A percentile compares a stretch with the other conserved stretches of the same genome.
Conservation (phyloP, 2,888 invertebrate species). For the Laspeyria flexula region DNA sequence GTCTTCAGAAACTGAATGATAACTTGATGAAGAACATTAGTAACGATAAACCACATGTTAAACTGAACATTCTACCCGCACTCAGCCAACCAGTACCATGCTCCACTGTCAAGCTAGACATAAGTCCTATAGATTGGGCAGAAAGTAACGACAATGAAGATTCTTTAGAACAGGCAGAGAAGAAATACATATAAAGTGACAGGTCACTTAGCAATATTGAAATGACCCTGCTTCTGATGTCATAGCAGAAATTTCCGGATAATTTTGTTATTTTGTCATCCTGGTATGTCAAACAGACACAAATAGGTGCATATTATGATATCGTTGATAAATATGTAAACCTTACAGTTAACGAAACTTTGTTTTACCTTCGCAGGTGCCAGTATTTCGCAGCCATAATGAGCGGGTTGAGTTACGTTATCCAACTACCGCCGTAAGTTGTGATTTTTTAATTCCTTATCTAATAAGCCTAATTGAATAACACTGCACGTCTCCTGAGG, state of each 20-base stretch:
- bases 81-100: conserved; percentile 68
- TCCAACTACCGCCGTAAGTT: conserved; percentile 92
- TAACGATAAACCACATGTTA: conserved; percentile 24
- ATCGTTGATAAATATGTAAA: too few species aligned
- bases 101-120: conserved; percentile 58
- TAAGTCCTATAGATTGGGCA: conserved; percentile 70
- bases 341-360: too few species aligned
- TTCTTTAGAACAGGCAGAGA: conserved; percentile 70
- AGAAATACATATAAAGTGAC: conserved; percentile 69
- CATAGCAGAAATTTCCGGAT: conserved; percentile 93
- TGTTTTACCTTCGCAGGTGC: conserved; percentile 88
- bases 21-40: conserved; percentile 37
- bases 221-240: conserved; percentile 91
- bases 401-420: conserved; percentile 94
- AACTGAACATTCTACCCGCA: conserved; percentile 45
- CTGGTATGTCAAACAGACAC: conserved; percentile 56
- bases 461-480: too few species aligned
- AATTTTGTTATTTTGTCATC: conserved; percentile 97
- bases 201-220: conserved; percentile 72
- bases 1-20: conserved; percentile 86
- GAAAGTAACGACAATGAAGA: conserved; percentile 75
- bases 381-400: conserved; percentile 97
- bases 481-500: too few species aligned
- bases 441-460: not conserved
- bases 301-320: too few species aligned